phyloP scores from a whole-genome alignment of 2,797 vertebrate genomes.

The Euthynnus affinis region DNA sequence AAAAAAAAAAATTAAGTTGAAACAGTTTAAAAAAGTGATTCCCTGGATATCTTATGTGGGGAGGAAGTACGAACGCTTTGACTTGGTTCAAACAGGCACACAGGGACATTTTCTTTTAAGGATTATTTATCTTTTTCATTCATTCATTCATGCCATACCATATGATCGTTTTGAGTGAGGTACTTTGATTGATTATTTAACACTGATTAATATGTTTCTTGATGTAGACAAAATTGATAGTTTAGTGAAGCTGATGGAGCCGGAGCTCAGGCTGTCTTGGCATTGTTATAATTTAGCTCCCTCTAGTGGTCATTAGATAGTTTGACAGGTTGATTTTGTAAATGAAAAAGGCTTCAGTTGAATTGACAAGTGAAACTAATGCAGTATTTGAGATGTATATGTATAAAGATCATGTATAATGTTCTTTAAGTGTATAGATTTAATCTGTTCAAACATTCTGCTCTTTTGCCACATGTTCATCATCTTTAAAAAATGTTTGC shows the following conservation, averaged over 20 bases:
- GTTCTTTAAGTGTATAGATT: too few relatives aligned
- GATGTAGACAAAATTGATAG: not conserved
- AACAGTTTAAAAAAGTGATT: not conserved
- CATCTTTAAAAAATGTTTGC: too few relatives aligned
- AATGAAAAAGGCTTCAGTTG: not conserved
- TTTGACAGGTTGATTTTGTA: not conserved
- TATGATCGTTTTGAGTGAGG: not conserved
- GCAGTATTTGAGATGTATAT: too few relatives aligned
- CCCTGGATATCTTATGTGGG: not conserved
- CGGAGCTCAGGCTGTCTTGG: not conserved
- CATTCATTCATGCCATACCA: not conserved
- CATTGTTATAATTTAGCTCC: slow-evolving; percentile 16
- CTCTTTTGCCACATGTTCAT: not conserved
- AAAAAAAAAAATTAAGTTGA: not conserved
- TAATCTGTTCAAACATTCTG: too few relatives aligned
- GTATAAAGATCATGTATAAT: not conserved
- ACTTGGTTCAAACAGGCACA: not conserved
- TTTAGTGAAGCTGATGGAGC: not conserved
- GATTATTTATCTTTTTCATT: not conserved
- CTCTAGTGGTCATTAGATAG: slow-evolving; percentile 6
- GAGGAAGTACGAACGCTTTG: not conserved
- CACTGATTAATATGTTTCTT: not conserved
- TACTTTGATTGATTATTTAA: not conserved
- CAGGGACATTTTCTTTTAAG: not conserved
- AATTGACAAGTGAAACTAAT: too few relatives aligned